Conservation (phyloP, 2,113 vertebrate species). For the Halichoerus grypus region DNA sequence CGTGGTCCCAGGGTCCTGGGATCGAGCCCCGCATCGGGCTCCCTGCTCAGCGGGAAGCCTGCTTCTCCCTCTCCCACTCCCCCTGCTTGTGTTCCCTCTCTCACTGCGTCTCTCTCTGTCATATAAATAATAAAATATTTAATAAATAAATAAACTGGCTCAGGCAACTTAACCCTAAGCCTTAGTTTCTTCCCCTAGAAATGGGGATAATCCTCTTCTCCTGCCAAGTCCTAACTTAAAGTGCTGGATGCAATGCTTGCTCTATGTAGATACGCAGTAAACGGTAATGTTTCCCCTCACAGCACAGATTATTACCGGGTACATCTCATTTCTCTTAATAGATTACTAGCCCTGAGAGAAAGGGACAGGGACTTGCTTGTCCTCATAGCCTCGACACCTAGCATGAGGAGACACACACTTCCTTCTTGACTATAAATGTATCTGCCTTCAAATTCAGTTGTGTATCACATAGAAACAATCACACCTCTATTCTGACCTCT, state of each 20-base stretch:
- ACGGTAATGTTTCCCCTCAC: background rate
- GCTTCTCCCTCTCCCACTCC: background rate
- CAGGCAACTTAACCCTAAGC: background rate
- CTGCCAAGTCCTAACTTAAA: background rate
- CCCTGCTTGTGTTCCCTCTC: too few relatives aligned
- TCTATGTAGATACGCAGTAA: background rate
- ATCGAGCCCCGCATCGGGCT: too few relatives aligned
- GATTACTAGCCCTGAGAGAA: background rate
- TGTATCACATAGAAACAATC: constrained; percentile 19
- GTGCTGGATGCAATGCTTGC: background rate
- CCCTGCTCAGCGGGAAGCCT: background rate
- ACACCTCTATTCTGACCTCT: background rate
- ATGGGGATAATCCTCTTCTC: background rate
- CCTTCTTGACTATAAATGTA: constrained; percentile 20
- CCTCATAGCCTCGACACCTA: background rate
- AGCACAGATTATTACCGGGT: background rate
- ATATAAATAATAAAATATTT: too few relatives aligned
- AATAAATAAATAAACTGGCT: background rate
- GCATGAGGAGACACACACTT: background rate
- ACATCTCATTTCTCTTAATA: background rate
- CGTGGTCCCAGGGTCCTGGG: too few relatives aligned
- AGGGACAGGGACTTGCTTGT: background rate
- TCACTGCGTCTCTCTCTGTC: too few relatives aligned
- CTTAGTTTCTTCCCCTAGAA: background rate
- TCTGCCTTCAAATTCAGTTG: constrained; percentile 35